Base-by-base conservation (phyloP, 2,113 vertebrate genomes). In the Ia io region DNA sequence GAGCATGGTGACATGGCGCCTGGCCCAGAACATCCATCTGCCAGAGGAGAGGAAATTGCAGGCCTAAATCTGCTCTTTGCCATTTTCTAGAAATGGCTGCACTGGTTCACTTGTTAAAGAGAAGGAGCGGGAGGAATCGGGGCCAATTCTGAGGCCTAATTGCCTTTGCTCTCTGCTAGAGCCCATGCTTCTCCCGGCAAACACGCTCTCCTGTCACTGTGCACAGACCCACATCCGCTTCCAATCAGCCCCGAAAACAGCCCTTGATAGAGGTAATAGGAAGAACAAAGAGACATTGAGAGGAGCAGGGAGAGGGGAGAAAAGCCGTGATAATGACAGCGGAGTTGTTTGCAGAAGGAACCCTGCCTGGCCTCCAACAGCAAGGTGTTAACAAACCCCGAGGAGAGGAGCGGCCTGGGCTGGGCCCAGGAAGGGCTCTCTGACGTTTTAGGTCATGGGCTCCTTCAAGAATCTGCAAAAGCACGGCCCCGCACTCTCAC, bases 201-300 rank as follows among this genome's bases (percentile, higher is more conserved):
- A 82, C 94, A 65, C 10, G 63, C 79, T 63, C 94, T 88, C 70
- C 93, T 77, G 78, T 92, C 91, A 63, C 92, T 20, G 56, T 16
- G n/a, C 78, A 85, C 93, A 91, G 95, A 23, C 84, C 74, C 85
- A 53, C 86, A 94, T 89, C 78, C 30, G 0, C 88, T 97, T 94
- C 94, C 94, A 96, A 95, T 96, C 96, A 97, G 93, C 78, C 95
- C 96, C 92, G 96, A 89, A 97, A 97, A 96, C 92, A 96, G 93
- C 88, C 93, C 91, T 94, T 96, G 96, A 97, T 94, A 25, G 96
- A 97, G 95, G 96, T 95, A 97, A 96, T 80, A 96, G 89, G 89
- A 93, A 96, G 94, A 97, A 97, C 95, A 97, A 96, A 97, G 96
- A 94, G 82, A 95, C 95, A 90, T 95, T 92, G 74, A 71, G 91